These are phyloP conservation scores for Epistrophella euchroma DNA, from an alignment of 2,888 invertebrate genomes.

Conservation along the genomic window DNA sequence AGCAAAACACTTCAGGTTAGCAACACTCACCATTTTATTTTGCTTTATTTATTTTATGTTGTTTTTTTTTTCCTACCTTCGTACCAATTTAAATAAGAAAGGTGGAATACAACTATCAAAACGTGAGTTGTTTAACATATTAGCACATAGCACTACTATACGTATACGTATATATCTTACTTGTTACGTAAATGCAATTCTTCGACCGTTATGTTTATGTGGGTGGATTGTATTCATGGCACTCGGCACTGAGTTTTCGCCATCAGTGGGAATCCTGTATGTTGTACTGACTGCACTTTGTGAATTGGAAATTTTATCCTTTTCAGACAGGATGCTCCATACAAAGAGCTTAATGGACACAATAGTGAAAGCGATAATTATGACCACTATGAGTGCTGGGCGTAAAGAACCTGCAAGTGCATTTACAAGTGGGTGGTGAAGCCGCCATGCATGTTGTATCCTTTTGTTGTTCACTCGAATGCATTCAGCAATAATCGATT, in stretches of 20 bases:
- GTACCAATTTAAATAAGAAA: constrained; percentile 54
- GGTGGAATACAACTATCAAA: constrained; percentile 28
- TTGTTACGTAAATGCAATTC: constrained; percentile 47
- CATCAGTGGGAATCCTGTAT: constrained; percentile 2
- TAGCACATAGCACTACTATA: background rate
- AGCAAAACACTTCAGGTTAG: constrained; percentile 24
- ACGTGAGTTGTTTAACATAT: constrained; percentile 49
- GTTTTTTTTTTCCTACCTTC: background rate
- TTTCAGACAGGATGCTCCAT: constrained; percentile 25
- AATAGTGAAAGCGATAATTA: constrained; percentile 67
- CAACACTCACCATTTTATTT: constrained; percentile 32
- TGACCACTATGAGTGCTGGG: constrained; percentile 54
- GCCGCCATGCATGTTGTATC: constrained; percentile 21
- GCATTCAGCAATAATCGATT: constrained; percentile 62
- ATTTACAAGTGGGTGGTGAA: constrained; percentile 10
- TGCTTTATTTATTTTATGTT: background rate
- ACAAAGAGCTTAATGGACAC: constrained; percentile 55
- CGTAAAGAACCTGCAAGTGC: constrained; percentile 11
- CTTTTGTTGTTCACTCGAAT: constrained; percentile 48
- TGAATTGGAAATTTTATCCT: constrained; percentile 54
- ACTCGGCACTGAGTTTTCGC: background rate
- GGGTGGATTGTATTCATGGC: constrained; percentile 11
- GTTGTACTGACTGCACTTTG: constrained; percentile 21
- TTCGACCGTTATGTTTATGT: constrained; percentile 11
- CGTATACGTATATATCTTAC: constrained; percentile 12